These are phyloP conservation scores for Molanna angustata DNA, from an alignment of 2,888 invertebrate genomes.

Conservation along the genomic window DNA sequence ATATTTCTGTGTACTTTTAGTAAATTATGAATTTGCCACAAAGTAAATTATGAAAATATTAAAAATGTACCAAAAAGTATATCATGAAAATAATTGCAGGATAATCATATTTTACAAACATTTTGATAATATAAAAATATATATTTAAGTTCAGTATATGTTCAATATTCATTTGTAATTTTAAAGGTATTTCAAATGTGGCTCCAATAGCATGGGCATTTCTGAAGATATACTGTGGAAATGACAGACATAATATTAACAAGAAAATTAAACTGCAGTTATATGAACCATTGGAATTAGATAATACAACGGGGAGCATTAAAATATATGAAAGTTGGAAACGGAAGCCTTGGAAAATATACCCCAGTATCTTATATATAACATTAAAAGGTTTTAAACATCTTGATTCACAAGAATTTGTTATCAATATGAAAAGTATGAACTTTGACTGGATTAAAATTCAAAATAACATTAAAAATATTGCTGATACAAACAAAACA, in stretches of 20 bases:
- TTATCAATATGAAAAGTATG: conserved; percentile 21
- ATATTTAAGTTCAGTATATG: not conserved
- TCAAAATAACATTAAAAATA: not conserved
- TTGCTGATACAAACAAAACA: not conserved
- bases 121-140: not conserved
- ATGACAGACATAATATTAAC: conserved; percentile 17
- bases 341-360: conserved; percentile 24
- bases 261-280: conserved; percentile 29
- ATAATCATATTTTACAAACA: not conserved
- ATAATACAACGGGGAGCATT: conserved; percentile 1
- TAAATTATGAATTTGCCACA: no score
- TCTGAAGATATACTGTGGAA: conserved; percentile 19
- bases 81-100: not conserved
- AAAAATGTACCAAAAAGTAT: no score
- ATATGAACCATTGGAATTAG: conserved; percentile 11
- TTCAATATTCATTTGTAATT: not conserved
- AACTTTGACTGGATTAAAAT: conserved; percentile 9
- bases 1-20: no score
- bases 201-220: conserved; percentile 25
- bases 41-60: no score
- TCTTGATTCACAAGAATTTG: conserved; percentile 8
- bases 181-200: conserved; percentile 2
- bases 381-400: conserved; percentile 16
- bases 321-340: conserved; percentile 25
- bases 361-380: conserved; percentile 24